Base-by-base conservation (phyloP, 2,797 vertebrate species). In the Crossoptilon crossoptilon region DNA sequence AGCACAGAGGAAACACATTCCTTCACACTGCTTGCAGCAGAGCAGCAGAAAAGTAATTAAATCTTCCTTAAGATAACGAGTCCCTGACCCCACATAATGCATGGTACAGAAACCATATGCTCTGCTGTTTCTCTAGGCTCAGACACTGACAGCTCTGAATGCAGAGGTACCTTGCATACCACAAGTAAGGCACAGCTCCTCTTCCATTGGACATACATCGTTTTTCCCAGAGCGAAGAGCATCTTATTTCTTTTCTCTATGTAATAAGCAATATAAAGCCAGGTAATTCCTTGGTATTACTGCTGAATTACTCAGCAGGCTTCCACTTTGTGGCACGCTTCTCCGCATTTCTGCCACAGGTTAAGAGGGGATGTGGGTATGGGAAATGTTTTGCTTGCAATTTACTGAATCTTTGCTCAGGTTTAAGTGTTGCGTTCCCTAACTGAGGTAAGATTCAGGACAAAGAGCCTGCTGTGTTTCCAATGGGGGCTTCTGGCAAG, bases 21-120 rank as follows among this genome's bases (percentile, higher is more conserved):
- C 84, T 89, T 68, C 75, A 26, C 62, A 44, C 33, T 35, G 73
- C 72, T 75, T 83, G 84, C 49, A 46, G 75, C 72, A 71, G 60
- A 41, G 53, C 2, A 70, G 59, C 67, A 80, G 82, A n/a, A 72
- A 85, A 94, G 84, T 51, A 91, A 95, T 92, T 87, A 91, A 80
- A 82, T 79, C 90, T 80, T 53, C 83, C 1, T 1, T 68, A 49
- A 91, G 69, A 84, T 71, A 94, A 86, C 53, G 10, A 12, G 27
- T 87, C 70, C 48, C 86, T 88, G 90, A 88, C 77, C 93, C 69
- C 18, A 3, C 23, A 14, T 62, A 68, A 51, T 17, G 10, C n/a
- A 21, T 0, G 3, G 69, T 6, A 63, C 87, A 81, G 56, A 43
- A 82, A 29, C 73, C 90, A 93, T 37, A 44, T 76, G 84, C 80